Evolutionary conservation across 2,797 vertebrate genomes (phyloP).

Genomic region (Ficedula albicollis): DNA sequence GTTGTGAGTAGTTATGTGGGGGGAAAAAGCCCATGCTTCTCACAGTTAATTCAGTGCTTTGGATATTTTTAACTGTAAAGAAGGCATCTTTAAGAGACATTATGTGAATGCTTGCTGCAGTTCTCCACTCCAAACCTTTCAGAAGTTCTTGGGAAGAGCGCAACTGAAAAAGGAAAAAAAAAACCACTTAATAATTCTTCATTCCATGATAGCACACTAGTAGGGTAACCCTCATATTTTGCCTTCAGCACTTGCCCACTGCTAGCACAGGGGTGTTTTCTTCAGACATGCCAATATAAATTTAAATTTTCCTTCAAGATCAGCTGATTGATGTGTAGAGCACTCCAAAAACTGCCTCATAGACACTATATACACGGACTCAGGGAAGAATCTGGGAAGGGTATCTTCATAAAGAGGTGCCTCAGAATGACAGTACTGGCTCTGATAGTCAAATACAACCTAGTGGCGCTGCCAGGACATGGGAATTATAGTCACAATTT

Average conservation of each 20-base stretch:
- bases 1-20: not conserved
- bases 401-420: not conserved
- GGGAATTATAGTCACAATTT: not conserved
- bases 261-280: not conserved
- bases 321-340: not conserved
- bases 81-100: not conserved
- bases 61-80: not conserved
- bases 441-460: not conserved
- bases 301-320: not conserved
- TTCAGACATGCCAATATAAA: not conserved
- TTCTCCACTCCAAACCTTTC: not conserved
- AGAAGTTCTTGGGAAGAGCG: not conserved
- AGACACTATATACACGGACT: not conserved
- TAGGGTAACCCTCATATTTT: not conserved
- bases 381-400: not conserved
- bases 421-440: not conserved
- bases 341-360: not conserved
- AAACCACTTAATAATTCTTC: not conserved
- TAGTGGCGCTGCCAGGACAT: not conserved
- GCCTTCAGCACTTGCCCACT: not conserved
- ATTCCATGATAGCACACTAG: not conserved
- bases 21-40: rapidly evolving
- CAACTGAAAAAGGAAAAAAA: not conserved
- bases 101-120: not conserved
- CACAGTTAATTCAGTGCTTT: not conserved